phyloP scores from a whole-genome alignment of 1,140 invertebrate genomes.

The Bombus ignitus region DNA sequence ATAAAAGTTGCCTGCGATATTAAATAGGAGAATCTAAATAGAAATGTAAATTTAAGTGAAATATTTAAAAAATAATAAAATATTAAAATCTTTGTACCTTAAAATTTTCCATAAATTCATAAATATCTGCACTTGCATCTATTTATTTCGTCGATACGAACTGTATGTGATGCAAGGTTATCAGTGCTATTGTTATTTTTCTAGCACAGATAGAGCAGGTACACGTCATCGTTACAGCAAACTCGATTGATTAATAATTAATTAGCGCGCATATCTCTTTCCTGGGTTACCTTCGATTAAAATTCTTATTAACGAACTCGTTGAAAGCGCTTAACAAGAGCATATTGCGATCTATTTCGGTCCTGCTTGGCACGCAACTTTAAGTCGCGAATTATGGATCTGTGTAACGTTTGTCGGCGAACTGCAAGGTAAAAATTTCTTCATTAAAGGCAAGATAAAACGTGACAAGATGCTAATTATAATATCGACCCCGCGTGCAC shows the following conservation, averaged over 20 bases:
- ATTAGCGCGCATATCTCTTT: conserved; percentile 2
- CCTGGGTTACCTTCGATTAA: conserved; percentile 1
- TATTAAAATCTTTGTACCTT: no score
- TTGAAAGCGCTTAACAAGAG: conserved; percentile 16
- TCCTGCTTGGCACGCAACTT: background rate
- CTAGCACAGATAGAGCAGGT: background rate
- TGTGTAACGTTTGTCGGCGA: background rate
- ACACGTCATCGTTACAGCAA: background rate
- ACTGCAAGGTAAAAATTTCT: background rate
- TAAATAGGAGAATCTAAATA: no score
- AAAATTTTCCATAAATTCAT: no score
- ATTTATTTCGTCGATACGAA: background rate
- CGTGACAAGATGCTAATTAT: background rate
- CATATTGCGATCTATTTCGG: conserved; percentile 29
- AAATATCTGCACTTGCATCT: no score
- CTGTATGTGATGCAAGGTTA: no score
- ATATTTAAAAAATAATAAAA: no score
- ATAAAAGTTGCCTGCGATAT: no score
- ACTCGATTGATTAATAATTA: conserved; percentile 35
- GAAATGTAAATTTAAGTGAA: no score
- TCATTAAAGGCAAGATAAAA: background rate
- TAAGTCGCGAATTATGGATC: background rate
- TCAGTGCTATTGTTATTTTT: no score
- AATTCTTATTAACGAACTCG: conserved; percentile 38
- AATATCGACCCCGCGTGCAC: background rate